phyloP scores from a whole-genome alignment of 2,888 invertebrate species.

The Aspidiotus rigidus region DNA sequence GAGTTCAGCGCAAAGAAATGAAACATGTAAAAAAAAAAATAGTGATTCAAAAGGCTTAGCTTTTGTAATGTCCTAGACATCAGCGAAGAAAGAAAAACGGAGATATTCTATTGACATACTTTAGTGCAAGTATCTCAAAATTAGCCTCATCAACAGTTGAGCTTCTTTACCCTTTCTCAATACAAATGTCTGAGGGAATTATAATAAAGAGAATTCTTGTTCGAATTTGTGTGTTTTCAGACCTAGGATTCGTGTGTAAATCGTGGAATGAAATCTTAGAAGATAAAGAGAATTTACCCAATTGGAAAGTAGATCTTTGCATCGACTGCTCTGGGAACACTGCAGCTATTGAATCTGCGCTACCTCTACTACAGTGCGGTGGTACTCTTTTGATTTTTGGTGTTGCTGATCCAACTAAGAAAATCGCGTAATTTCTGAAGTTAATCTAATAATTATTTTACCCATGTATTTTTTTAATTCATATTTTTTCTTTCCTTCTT shows the following conservation, averaged over 20 bases:
- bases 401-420: conserved; percentile 44
- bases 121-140: too few species aligned
- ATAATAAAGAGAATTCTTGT: too few species aligned
- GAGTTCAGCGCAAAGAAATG: too few species aligned
- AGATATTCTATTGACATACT: too few species aligned
- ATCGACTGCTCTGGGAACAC: conserved; percentile 66
- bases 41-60: too few species aligned
- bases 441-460: neutral
- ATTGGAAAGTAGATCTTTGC: conserved; percentile 52
- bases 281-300: conserved; percentile 45
- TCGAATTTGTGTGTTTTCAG: neutral
- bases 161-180: too few species aligned
- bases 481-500: neutral
- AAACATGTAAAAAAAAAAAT: too few species aligned
- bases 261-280: conserved; percentile 43
- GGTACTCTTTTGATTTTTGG: conserved; percentile 62
- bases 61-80: too few species aligned
- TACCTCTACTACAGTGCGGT: conserved; percentile 51
- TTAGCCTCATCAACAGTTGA: too few species aligned
- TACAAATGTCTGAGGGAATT: too few species aligned
- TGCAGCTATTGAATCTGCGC: conserved; percentile 56
- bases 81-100: too few species aligned
- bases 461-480: neutral
- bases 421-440: neutral
- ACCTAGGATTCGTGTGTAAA: conserved; percentile 32